phyloP scores from a whole-genome alignment of 2,113 vertebrate species.

The Alouatta palliata region DNA sequence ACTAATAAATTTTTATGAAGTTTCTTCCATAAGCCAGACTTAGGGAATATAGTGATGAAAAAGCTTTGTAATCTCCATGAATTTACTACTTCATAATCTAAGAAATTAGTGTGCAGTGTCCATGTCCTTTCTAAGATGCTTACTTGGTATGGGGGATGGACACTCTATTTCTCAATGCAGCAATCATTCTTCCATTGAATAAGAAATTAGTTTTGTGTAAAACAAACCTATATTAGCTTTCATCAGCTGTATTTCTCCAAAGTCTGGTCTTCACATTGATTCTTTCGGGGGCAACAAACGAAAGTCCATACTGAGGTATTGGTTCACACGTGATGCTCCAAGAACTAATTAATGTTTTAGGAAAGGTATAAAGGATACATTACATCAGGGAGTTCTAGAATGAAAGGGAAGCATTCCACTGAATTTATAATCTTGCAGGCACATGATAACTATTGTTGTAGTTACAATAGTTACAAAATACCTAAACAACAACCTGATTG shows the following conservation, averaged over 20 bases:
- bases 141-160: neutral
- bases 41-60: neutral
- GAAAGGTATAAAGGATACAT: neutral
- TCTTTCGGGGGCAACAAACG: neutral
- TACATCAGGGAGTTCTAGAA: neutral
- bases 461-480: neutral
- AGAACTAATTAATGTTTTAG: neutral
- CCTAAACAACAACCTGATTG: neutral
- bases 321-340: neutral
- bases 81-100: neutral
- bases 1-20: neutral
- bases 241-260: neutral
- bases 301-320: neutral
- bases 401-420: neutral
- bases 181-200: neutral
- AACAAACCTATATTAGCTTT: neutral
- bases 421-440: neutral
- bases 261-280: neutral
- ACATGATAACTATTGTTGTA: neutral
- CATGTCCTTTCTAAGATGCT: neutral
- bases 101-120: neutral
- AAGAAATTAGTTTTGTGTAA: neutral
- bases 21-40: neutral
- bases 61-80: neutral
- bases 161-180: neutral